Evolutionary conservation across 2,797 vertebrate species (phyloP).

Genomic region (Neomorphus geoffroyi): DNA sequence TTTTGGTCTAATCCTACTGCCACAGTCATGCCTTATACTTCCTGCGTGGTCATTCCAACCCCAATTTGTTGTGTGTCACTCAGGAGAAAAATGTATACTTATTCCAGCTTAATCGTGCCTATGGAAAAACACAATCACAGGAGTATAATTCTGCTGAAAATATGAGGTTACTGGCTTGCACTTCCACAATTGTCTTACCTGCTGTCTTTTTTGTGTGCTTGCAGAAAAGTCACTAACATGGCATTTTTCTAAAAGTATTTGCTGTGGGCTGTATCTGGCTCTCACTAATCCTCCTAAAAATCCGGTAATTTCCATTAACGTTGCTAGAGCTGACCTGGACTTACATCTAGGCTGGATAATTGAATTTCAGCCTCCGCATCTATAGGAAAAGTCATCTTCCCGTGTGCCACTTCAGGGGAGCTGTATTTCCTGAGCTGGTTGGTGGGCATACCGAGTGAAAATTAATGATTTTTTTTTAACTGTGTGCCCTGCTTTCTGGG

Average conservation of each 20-base stretch:
- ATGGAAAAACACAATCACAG: neutral
- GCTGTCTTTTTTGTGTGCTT: neutral
- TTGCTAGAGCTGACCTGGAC: neutral
- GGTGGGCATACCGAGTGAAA: neutral
- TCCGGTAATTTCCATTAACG: neutral
- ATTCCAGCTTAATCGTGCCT: neutral
- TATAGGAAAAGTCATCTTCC: neutral
- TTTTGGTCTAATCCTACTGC: slow-evolving; percentile 12
- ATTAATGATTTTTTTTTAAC: neutral
- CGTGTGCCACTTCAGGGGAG: neutral
- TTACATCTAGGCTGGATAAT: neutral
- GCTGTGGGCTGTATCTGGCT: neutral
- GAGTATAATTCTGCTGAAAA: neutral
- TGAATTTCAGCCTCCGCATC: neutral
- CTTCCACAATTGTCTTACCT: neutral
- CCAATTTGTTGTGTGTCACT: neutral
- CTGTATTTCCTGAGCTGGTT: neutral
- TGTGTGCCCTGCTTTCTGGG: neutral
- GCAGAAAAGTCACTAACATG: neutral
- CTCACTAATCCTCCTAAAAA: neutral
- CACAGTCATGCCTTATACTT: neutral
- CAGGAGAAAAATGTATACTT: neutral
- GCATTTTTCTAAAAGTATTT: neutral
- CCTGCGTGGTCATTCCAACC: neutral
- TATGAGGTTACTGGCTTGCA: neutral